phyloP scores from a whole-genome alignment of 2,888 invertebrate genomes.

The Gisinianus flammeolus region DNA sequence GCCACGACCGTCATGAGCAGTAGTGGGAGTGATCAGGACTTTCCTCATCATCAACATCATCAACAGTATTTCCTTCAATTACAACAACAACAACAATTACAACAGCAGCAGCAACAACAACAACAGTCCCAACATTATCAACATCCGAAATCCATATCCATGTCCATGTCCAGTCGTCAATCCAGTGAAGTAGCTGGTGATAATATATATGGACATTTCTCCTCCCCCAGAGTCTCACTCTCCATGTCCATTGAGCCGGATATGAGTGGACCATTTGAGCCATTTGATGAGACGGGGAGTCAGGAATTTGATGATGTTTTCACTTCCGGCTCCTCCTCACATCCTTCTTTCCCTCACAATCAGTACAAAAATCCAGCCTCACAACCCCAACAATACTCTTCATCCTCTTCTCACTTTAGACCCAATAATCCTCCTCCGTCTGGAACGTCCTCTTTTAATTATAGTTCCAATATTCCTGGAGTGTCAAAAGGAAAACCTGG shows the following conservation, averaged over 20 bases:
- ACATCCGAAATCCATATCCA: too few relatives aligned
- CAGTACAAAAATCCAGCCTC: not conserved
- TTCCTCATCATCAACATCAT: not conserved
- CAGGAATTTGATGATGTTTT: not conserved
- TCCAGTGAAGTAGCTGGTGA: not conserved
- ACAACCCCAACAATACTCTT: too few relatives aligned
- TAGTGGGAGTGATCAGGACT: constrained; percentile 29
- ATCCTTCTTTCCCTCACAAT: not conserved
- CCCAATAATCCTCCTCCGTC: not conserved
- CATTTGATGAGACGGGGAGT: not conserved
- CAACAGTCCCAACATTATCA: constrained; percentile 1
- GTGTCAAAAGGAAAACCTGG: too few relatives aligned
- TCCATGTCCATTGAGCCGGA: not conserved
- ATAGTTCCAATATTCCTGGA: too few relatives aligned
- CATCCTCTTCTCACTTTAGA: not conserved
- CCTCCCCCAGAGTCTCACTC: not conserved
- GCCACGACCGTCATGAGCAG: constrained; percentile 55
- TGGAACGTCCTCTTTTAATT: too few relatives aligned
- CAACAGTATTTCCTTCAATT: not conserved
- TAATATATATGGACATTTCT: not conserved
- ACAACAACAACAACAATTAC: not conserved
- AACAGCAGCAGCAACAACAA: not conserved
- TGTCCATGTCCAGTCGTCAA: too few relatives aligned
- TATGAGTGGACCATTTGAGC: too few relatives aligned
- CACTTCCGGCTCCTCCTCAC: too few relatives aligned